phyloP scores from a whole-genome alignment of 2,113 vertebrate genomes.

The Pelobates fuscus region DNA sequence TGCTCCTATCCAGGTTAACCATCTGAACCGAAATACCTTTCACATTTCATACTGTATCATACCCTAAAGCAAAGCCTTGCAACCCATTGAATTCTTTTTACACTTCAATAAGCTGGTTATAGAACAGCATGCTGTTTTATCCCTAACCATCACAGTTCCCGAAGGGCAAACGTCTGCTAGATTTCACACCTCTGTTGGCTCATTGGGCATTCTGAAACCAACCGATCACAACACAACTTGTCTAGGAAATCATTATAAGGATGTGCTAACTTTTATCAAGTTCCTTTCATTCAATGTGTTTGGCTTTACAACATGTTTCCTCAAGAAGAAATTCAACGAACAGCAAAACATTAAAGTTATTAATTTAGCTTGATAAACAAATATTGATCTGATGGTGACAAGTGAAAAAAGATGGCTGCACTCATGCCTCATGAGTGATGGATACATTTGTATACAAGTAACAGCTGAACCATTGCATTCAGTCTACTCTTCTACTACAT shows the following conservation, averaged over 20 bases:
- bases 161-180: constrained; percentile 35
- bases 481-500: too few relatives aligned
- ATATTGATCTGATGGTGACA: constrained; percentile 54
- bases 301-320: neutral
- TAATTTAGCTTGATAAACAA: neutral
- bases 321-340: neutral
- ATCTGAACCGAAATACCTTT: too few relatives aligned
- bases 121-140: constrained; percentile 30
- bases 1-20: too few relatives aligned
- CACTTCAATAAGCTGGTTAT: constrained; percentile 39
- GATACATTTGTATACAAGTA: too few relatives aligned
- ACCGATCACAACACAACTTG: constrained; percentile 24
- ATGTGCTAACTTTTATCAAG: constrained; percentile 26
- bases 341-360: neutral
- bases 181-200: constrained; percentile 42
- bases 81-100: constrained; percentile 40
- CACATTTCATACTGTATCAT: constrained; percentile 22
- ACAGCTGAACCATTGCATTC: too few relatives aligned
- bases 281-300: constrained; percentile 9
- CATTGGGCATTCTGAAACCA: constrained; percentile 41
- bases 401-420: constrained; percentile 54
- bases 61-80: constrained; percentile 42
- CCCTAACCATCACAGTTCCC: constrained; percentile 18
- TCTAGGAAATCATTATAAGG: constrained; percentile 39
- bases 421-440: too few relatives aligned